Conservation (phyloP, 2,888 invertebrate species). For the Drosophila subquinaria region DNA sequence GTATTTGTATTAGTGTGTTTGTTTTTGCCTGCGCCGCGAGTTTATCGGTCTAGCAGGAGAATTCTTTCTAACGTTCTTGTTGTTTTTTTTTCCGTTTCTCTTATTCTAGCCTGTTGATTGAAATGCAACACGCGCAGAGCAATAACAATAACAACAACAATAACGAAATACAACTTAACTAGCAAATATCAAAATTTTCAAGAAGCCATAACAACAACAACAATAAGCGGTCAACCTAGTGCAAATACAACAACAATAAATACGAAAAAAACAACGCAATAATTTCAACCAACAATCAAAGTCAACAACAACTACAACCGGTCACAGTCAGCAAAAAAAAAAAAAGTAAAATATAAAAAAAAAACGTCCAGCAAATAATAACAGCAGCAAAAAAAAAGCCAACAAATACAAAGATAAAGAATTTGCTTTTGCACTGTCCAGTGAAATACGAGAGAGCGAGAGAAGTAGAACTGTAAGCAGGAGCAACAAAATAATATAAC, state of each 20-base stretch:
- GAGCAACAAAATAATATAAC: slow-evolving; percentile 27
- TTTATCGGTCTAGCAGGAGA: slow-evolving; percentile 15
- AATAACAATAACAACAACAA: slow-evolving; percentile 52
- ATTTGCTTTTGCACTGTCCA: slow-evolving; percentile 54
- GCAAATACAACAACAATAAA: slow-evolving; percentile 37
- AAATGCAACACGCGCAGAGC: slow-evolving; percentile 70
- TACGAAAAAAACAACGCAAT: slow-evolving; percentile 35
- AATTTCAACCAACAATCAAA: slow-evolving; percentile 29
- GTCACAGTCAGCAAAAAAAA: slow-evolving; percentile 44
- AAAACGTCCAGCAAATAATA: slow-evolving; percentile 38
- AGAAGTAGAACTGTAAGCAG: slow-evolving; percentile 8
- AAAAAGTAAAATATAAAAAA: slow-evolving; percentile 21
- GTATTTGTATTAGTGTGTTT: slow-evolving; percentile 30
- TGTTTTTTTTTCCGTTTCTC: slow-evolving; percentile 28
- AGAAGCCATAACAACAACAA: slow-evolving; percentile 50
- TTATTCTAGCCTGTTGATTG: slow-evolving; percentile 60
- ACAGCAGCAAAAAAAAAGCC: slow-evolving; percentile 16
- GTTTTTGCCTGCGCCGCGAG: slow-evolving; percentile 41
- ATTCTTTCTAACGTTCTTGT: slow-evolving; percentile 49
- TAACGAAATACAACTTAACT: slow-evolving; percentile 42
- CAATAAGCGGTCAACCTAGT: slow-evolving; percentile 44
- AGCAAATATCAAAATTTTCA: slow-evolving; percentile 57
- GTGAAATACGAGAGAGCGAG: slow-evolving; percentile 45
- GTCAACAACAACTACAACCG: slow-evolving; percentile 20
- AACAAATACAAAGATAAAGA: slow-evolving; percentile 51